Percentiles rank a stretch among this genome's conserved stretches.
Conservation (phyloP, 2,797 vertebrate species). For the Serranus cabrilla region DNA sequence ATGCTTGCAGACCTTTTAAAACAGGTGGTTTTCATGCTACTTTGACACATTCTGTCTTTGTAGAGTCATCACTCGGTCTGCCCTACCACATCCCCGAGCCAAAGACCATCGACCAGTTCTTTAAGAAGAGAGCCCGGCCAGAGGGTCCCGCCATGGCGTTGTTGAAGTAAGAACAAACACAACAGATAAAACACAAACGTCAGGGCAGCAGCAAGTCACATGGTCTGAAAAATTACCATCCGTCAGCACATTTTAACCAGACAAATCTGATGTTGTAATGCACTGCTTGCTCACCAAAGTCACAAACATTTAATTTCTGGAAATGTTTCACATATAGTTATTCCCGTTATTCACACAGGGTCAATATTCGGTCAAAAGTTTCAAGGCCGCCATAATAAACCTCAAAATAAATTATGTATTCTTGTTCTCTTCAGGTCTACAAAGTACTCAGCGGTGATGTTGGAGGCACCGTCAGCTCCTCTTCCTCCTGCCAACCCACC, state of each 20-base stretch:
- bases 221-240: too few relatives aligned
- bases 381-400: not conserved
- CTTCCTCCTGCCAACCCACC: conserved; percentile 42
- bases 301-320: not conserved
- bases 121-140: conserved; percentile 88
- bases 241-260: not conserved
- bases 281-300: not conserved
- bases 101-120: conserved; percentile 94
- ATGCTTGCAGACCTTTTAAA: not conserved
- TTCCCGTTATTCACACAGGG: not conserved
- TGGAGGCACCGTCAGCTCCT: conserved; percentile 66
- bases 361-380: not conserved
- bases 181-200: not conserved
- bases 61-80: conserved; percentile 92
- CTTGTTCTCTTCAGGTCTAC: conserved; percentile 80
- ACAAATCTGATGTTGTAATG: not conserved
- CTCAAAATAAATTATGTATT: not conserved
- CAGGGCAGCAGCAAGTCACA: too few relatives aligned
- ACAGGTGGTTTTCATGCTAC: not conserved
- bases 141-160: conserved; percentile 90
- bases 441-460: conserved; percentile 87
- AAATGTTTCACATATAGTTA: not conserved
- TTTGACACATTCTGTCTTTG: conserved; percentile 7
- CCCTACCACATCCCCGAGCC: conserved; percentile 96
- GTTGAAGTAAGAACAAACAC: conserved; percentile 89